Conservation (phyloP, 1,140 invertebrate species). For the Drosophila malerkotliana region DNA sequence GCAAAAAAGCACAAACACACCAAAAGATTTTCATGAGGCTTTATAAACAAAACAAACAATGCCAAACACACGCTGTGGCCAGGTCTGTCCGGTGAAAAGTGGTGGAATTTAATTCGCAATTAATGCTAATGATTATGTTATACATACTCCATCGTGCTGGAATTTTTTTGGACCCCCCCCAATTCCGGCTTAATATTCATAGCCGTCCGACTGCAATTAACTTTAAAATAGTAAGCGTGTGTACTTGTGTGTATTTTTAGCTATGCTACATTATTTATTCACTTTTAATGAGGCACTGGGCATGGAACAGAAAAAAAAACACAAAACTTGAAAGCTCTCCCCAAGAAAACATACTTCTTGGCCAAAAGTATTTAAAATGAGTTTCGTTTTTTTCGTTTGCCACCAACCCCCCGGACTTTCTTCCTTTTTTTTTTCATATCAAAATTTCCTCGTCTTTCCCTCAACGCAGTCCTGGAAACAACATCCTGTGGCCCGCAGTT, state of each 20-base stretch:
- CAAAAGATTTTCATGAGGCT: slow-evolving; percentile 52
- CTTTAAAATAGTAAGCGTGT: slow-evolving; percentile 16
- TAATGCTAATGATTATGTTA: slow-evolving; percentile 67
- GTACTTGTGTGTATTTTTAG: slow-evolving; percentile 26
- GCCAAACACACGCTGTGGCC: slow-evolving; percentile 36
- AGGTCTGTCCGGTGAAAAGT: slow-evolving; percentile 10
- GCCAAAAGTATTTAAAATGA: slow-evolving; percentile 70
- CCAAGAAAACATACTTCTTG: slow-evolving; percentile 25
- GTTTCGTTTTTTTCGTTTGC: slow-evolving; percentile 52
- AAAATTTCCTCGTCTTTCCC: slow-evolving; percentile 46
- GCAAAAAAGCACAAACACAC: slow-evolving; percentile 16
- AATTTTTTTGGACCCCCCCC: background rate
- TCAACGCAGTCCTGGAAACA: slow-evolving; percentile 6
- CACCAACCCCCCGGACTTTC: background rate
- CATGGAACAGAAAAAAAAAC: slow-evolving; percentile 9
- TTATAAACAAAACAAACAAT: slow-evolving; percentile 80
- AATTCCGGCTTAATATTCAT: slow-evolving; percentile 33
- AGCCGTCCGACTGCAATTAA: slow-evolving; percentile 6
- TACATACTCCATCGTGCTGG: slow-evolving; percentile 14
- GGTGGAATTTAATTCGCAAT: slow-evolving; percentile 46
- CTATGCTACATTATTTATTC: slow-evolving; percentile 56
- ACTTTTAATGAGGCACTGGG: slow-evolving; percentile 61
- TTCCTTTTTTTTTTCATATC: slow-evolving; percentile 54
- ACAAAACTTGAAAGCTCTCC: slow-evolving; percentile 51
- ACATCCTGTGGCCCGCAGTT: slow-evolving; percentile 19